These are phyloP conservation scores for Gambusia yucatana DNA, from an alignment of 2,797 vertebrate species.

Conservation along the genomic window DNA sequence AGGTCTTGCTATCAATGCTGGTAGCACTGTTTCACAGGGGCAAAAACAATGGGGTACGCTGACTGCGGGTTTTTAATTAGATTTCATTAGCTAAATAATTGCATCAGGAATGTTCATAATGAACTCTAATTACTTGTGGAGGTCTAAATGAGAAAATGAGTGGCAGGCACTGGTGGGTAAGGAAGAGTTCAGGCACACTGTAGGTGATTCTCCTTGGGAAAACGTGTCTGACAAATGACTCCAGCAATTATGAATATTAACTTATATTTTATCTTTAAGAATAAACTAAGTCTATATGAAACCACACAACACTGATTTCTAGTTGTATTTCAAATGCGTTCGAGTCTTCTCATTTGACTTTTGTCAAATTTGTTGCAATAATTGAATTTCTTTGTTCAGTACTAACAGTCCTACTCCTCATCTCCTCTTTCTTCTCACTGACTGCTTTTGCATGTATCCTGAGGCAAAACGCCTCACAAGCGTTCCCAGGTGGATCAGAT, in stretches of 20 bases:
- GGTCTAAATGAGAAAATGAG: conserved; percentile 77
- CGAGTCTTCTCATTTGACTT: not conserved
- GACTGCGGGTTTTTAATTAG: conserved; percentile 70
- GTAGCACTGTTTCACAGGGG: conserved; percentile 28
- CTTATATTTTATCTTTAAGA: conserved; percentile 31
- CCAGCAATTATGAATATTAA: conserved; percentile 52
- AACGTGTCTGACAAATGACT: conserved; percentile 62
- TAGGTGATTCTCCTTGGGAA: conserved; percentile 72
- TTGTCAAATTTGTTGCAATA: conserved; percentile 3
- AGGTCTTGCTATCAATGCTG: conserved; percentile 51
- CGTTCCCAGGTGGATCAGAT: conserved; percentile 47
- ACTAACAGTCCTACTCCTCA: conserved; percentile 23
- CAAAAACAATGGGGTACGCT: conserved; percentile 62
- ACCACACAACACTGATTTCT: conserved; percentile 10
- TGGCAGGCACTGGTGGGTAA: conserved; percentile 54
- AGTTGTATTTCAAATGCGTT: not conserved
- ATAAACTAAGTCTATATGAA: conserved; percentile 6
- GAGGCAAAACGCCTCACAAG: conserved; percentile 54
- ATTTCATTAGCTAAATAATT: conserved; percentile 78
- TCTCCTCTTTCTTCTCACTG: not conserved
- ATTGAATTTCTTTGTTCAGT: conserved; percentile 17
- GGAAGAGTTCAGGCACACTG: conserved; percentile 53
- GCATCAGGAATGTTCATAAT: conserved; percentile 75
- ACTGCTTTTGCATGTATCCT: conserved; percentile 25
- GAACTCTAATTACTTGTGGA: conserved; percentile 77